phyloP scores from a whole-genome alignment of 2,797 vertebrate species.

The Neomorphus geoffroyi region DNA sequence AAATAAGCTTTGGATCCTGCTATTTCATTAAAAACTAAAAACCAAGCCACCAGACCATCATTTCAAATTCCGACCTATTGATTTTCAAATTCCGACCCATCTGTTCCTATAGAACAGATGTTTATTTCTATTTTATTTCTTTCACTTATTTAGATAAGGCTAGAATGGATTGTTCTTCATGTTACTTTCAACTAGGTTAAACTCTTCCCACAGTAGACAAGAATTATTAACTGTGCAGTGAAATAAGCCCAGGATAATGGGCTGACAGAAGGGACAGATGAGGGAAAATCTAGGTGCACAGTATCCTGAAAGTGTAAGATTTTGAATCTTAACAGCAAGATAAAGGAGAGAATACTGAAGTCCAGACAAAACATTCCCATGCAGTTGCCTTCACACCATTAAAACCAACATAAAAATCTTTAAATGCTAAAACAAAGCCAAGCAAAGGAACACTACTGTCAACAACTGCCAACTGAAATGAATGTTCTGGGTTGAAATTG shows the following conservation, averaged over 20 bases:
- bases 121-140: background rate
- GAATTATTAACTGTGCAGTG: background rate
- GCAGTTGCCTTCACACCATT: background rate
- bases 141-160: background rate
- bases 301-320: background rate
- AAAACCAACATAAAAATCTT: constrained; percentile 32
- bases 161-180: background rate
- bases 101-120: background rate
- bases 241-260: background rate
- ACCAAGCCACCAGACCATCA: background rate
- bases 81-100: no score
- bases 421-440: constrained; percentile 34
- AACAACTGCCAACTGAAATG: background rate
- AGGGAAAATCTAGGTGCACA: background rate
- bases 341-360: background rate
- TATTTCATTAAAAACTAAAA: background rate
- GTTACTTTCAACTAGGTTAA: background rate
- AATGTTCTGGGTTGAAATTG: background rate
- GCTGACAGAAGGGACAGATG: background rate
- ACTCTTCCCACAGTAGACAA: background rate
- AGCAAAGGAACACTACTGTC: background rate
- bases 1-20: background rate
- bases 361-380: background rate
- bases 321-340: background rate
- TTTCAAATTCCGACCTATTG: background rate